These are phyloP conservation scores for Pogonus chalceus DNA, from an alignment of 1,140 invertebrate species.

Conservation along the genomic window DNA sequence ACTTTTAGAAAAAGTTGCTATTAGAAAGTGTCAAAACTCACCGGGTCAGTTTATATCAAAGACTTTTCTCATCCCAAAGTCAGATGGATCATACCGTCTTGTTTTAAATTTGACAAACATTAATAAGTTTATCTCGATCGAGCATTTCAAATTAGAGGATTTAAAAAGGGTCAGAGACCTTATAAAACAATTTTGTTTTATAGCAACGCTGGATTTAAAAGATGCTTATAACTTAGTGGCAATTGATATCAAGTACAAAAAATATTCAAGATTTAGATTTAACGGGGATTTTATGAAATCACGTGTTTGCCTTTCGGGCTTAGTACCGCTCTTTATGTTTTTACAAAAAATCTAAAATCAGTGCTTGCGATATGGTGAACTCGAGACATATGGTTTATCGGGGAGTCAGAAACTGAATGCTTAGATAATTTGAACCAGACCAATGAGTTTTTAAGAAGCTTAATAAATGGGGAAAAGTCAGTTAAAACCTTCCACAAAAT, in stretches of 20 bases:
- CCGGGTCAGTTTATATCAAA: slow-evolving; percentile 25
- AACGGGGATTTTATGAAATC: slow-evolving; percentile 16
- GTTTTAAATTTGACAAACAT: slow-evolving; percentile 27
- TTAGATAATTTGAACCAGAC: too few species aligned
- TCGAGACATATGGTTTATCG: slow-evolving; percentile 22
- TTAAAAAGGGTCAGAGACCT: slow-evolving; percentile 18
- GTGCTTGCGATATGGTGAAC: slow-evolving; percentile 11
- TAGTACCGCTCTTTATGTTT: slow-evolving; percentile 14
- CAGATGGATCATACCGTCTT: slow-evolving; percentile 20
- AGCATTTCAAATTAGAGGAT: slow-evolving; percentile 30
- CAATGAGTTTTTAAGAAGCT: too few species aligned
- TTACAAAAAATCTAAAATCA: slow-evolving; percentile 24
- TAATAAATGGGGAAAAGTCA: slow-evolving; percentile 20
- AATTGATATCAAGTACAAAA: slow-evolving; percentile 16
- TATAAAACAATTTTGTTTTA: slow-evolving; percentile 15
- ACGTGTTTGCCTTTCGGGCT: slow-evolving; percentile 21
- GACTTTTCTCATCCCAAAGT: slow-evolving; percentile 23
- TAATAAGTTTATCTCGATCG: slow-evolving; percentile 21
- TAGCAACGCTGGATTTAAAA: slow-evolving; percentile 21
- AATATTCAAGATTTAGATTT: slow-evolving; percentile 27
- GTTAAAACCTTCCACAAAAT: slow-evolving; percentile 13
- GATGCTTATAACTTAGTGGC: slow-evolving; percentile 17
- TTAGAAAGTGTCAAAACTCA: too few species aligned
- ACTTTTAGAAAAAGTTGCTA: too few species aligned
- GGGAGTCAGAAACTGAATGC: slow-evolving; percentile 19